A percentile compares a stretch with the other conserved stretches of the same genome.
phyloP scores from a whole-genome alignment of 2,888 invertebrate genomes.

The Andrena haemorrhoa region DNA sequence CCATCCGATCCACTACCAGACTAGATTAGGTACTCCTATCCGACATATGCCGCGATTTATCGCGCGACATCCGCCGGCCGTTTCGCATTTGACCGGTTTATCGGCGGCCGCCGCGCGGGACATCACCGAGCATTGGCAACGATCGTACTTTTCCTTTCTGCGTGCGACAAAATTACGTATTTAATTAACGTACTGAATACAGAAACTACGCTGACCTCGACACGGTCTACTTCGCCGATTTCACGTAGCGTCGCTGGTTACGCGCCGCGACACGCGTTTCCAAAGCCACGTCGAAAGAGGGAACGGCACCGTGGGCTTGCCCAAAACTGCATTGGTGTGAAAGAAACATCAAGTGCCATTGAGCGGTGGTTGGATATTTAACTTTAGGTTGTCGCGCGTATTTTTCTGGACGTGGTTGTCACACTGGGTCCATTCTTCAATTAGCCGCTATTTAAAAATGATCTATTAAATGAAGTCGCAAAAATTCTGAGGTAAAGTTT shows the following conservation, averaged over 20 bases:
- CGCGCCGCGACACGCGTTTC: slow-evolving; percentile 49
- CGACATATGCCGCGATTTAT: slow-evolving; percentile 5
- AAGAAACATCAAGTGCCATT: not conserved
- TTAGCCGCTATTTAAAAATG: no score
- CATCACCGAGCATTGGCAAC: slow-evolving; percentile 29
- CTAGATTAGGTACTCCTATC: not conserved
- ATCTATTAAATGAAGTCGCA: no score
- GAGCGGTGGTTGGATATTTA: no score
- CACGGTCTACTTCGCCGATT: slow-evolving; percentile 57
- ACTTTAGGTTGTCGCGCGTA: no score
- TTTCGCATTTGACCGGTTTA: slow-evolving; percentile 3
- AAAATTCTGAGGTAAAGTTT: no score
- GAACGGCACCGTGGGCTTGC: not conserved
- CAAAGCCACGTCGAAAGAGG: slow-evolving; percentile 25
- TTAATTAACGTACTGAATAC: slow-evolving; percentile 60
- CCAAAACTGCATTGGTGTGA: not conserved
- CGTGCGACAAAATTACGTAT: slow-evolving; percentile 62
- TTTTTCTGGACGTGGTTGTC: no score
- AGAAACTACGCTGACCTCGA: slow-evolving; percentile 59
- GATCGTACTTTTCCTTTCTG: slow-evolving; percentile 52
- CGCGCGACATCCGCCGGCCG: not conserved
- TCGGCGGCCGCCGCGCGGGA: slow-evolving; percentile 15
- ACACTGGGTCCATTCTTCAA: no score
- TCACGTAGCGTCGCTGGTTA: slow-evolving; percentile 57
- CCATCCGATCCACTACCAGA: not conserved